Evolutionary conservation across 2,113 vertebrate species (phyloP).

Genomic region (Cisticola juncidis): DNA sequence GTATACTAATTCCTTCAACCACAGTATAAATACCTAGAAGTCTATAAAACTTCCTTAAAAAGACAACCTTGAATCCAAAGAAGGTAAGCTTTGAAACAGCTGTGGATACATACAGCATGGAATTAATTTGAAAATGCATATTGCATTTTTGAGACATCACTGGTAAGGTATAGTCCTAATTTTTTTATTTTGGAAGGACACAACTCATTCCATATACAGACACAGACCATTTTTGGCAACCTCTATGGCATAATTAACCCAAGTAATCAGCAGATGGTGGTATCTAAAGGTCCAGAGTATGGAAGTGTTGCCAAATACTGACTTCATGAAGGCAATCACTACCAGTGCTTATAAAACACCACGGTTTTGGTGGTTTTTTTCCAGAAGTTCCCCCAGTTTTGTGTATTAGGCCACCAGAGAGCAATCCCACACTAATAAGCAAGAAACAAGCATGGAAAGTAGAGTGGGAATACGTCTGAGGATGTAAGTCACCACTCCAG

Average conservation of each 20-base stretch:
- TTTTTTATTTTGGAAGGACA: not conserved
- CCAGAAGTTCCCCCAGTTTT: not conserved
- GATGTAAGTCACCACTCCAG: not conserved
- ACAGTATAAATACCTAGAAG: not conserved
- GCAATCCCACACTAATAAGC: not conserved
- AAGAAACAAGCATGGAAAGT: not conserved
- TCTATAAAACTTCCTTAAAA: not conserved
- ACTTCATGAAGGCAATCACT: not conserved
- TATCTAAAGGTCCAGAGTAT: not conserved
- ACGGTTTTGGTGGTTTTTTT: not conserved
- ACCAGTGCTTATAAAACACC: not conserved
- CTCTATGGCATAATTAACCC: not conserved
- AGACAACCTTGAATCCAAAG: not conserved
- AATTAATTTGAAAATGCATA: not conserved
- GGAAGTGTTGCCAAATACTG: not conserved
- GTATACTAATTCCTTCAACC: not conserved
- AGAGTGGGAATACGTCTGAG: not conserved
- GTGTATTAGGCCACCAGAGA: not conserved
- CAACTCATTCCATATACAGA: not conserved
- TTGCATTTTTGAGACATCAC: not conserved
- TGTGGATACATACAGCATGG: not conserved
- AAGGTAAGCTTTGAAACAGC: not conserved
- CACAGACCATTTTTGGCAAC: not conserved
- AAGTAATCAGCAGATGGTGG: not conserved
- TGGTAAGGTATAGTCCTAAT: not conserved